Base-by-base conservation (phyloP, 2,113 vertebrate genomes). In the Okapia johnstoni region DNA sequence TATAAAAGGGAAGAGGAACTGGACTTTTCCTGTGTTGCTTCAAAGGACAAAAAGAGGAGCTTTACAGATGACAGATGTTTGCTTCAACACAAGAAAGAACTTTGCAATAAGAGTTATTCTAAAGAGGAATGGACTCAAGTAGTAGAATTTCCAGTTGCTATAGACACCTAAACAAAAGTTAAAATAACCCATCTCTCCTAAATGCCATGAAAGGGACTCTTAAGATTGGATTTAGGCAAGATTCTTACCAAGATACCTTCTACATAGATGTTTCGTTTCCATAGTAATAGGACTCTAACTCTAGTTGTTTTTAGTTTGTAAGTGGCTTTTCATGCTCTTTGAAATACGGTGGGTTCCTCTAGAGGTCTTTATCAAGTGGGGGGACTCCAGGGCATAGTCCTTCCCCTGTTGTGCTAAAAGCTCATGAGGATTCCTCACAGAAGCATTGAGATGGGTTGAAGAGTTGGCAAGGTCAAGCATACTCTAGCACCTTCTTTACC, bases 31-130 rank as follows among this genome's bases (percentile, higher is more conserved):
- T 55, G 1, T 76, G 66, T 91, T 90, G 54, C 66, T 90, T 95
- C 91, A 81, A 70, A 91, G 52, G 88, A 7, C 90, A 96, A 97
- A 96, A 66, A 96, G 73, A 88, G 60, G 15, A 93, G 81, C 79
- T 95, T 95, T 60, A 60, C 33, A 86, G 55, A 48, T 93, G 66
- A 90, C 58, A 96, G 50, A 77, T 95, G 9, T 46, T 88, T 94
- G 54, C 58, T 90, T 91, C 84, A 77, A n/a, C 63, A 13, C 55
- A 85, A 91, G 61, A 88, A 95, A 88, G 43, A 92, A 50, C 58
- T 80, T 93, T 85, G n/a, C 50, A 85, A 40, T 93, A 96, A 77
- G 60, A 66, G 13, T 92, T 94, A 58, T 87, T 92, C 50, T 81
- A 81, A 93, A 94, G 19, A 76, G 33, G 43, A 87, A 85, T 88